Conservation (phyloP, 2,797 vertebrate genomes). For the Tiaroga cobitis region DNA sequence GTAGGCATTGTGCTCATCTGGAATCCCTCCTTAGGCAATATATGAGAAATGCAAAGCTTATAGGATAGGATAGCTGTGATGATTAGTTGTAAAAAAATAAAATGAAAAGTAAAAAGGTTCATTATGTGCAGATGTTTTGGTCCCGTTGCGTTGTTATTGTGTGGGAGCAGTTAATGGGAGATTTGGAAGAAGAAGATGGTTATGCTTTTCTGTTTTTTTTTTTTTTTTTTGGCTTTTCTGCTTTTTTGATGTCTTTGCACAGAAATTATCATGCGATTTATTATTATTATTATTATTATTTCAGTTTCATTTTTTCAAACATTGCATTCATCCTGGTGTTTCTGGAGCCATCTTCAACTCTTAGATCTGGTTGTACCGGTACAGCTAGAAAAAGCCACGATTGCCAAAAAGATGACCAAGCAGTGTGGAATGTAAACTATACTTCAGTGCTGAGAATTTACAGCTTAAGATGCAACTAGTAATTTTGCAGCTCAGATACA, state of each 20-base stretch:
- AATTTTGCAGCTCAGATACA: neutral
- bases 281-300: neutral
- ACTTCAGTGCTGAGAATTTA: slow-evolving; percentile 84
- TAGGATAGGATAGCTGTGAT: neutral
- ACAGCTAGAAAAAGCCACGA: slow-evolving; percentile 86
- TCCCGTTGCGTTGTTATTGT: neutral
- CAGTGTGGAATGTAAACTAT: slow-evolving; percentile 80
- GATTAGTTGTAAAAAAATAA: neutral
- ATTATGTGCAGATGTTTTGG: neutral
- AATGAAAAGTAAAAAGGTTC: too few relatives aligned
- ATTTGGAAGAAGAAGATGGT: neutral
- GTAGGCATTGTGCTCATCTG: slow-evolving; percentile 58
- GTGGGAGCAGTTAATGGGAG: neutral
- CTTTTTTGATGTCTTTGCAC: neutral
- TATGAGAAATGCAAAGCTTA: neutral
- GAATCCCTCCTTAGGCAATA: slow-evolving; percentile 67
- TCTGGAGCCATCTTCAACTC: slow-evolving; percentile 83
- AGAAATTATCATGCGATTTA: neutral
- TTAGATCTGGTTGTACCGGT: slow-evolving; percentile 86
- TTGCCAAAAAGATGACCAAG: slow-evolving; percentile 91
- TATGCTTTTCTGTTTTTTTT: neutral
- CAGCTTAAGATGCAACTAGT: neutral
- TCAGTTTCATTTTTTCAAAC: neutral
- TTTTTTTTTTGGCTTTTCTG: neutral
- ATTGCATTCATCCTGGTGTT: slow-evolving; percentile 68